Evolutionary conservation across 2,888 invertebrate species (phyloP).

Genomic region (Phyto melanocephala): DNA sequence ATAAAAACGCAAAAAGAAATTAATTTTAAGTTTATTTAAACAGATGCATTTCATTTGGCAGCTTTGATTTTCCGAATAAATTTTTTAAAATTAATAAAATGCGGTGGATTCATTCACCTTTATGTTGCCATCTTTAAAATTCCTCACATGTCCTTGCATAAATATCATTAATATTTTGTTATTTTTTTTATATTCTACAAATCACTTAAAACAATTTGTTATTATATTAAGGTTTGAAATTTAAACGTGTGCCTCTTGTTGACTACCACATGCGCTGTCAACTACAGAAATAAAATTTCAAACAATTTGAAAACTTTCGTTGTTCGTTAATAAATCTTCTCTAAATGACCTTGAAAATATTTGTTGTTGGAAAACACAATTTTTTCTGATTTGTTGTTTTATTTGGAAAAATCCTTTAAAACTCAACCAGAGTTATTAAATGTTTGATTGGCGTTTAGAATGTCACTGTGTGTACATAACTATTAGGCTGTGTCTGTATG

Average conservation of each 20-base stretch:
- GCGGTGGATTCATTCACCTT: too few relatives aligned
- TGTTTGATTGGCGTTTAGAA: slow-evolving; percentile 48
- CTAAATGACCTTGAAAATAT: slow-evolving; percentile 58
- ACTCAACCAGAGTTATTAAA: slow-evolving; percentile 64
- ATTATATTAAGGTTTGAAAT: slow-evolving; percentile 7
- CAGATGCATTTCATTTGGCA: too few relatives aligned
- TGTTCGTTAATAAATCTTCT: slow-evolving; percentile 39
- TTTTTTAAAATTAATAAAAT: too few relatives aligned
- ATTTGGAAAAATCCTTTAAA: slow-evolving; percentile 65
- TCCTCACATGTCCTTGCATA: too few relatives aligned
- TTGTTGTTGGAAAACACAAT: slow-evolving; percentile 29
- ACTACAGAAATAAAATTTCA: background rate
- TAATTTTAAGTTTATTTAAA: too few relatives aligned
- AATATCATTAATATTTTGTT: too few relatives aligned
- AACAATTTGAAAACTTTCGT: background rate
- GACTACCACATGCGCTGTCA: background rate
- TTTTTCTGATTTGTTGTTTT: slow-evolving; percentile 9
- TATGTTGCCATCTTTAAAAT: too few relatives aligned
- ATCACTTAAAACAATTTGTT: background rate
- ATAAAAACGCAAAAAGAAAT: too few relatives aligned
- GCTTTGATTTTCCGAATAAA: too few relatives aligned
- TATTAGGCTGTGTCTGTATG: background rate
- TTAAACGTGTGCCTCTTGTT: slow-evolving; percentile 16
- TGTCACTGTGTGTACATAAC: background rate
- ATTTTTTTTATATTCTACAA: background rate